phyloP scores from a whole-genome alignment of 2,888 invertebrate species.

The Acrobasis suavella region DNA sequence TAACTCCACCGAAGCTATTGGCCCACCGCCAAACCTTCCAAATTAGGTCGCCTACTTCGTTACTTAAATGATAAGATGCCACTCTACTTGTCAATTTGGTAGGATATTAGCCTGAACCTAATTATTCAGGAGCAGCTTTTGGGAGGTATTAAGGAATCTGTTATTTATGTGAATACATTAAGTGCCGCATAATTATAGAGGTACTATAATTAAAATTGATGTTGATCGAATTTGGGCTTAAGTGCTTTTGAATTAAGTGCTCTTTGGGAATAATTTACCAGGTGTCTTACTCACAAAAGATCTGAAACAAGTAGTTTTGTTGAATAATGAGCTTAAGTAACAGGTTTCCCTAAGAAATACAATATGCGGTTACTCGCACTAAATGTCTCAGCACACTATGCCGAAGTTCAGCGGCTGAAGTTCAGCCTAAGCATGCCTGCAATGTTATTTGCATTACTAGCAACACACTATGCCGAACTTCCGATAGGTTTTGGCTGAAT shows the following conservation, averaged over 20 bases:
- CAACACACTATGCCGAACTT: no score
- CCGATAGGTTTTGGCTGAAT: no score
- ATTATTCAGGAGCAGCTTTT: slow-evolving; percentile 15
- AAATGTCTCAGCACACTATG: no score
- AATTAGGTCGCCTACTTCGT: slow-evolving; percentile 57
- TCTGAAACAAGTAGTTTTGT: no score
- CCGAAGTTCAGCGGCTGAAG: no score
- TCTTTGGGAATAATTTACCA: neutral
- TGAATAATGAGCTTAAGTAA: no score
- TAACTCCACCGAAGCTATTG: slow-evolving; percentile 38
- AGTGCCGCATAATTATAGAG: neutral
- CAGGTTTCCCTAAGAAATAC: no score
- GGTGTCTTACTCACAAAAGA: no score
- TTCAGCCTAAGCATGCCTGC: no score
- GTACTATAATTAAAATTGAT: neutral
- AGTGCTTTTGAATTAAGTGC: neutral
- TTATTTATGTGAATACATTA: slow-evolving; percentile 11
- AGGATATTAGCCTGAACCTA: slow-evolving; percentile 25
- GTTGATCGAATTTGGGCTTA: neutral
- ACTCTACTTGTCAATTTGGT: slow-evolving; percentile 37
- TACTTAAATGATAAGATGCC: slow-evolving; percentile 56
- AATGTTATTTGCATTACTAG: no score
- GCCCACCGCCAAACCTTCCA: slow-evolving; percentile 45
- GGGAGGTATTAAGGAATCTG: slow-evolving; percentile 6
- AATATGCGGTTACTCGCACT: no score